Evolutionary conservation across 2,888 invertebrate genomes (phyloP).

Genomic region (Diaperis boleti): DNA sequence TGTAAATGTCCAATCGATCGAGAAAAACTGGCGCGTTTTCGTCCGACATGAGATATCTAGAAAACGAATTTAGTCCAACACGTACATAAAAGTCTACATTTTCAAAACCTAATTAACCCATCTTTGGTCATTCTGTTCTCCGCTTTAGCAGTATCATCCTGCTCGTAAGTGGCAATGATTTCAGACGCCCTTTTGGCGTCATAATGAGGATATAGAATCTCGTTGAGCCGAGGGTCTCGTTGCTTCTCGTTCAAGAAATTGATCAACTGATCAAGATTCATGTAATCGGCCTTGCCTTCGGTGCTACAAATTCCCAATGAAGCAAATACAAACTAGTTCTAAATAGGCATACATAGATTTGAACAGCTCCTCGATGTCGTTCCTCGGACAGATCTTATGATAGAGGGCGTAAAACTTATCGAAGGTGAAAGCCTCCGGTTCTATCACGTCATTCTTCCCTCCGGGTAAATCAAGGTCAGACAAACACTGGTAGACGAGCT

Average conservation of each 20-base stretch:
- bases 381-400: conserved; percentile 98
- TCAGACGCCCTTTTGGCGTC: conserved; percentile 93
- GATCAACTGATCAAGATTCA: conserved; percentile 88
- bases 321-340: not conserved
- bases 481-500: conserved; percentile 96
- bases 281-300: conserved; percentile 89
- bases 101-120: conserved; percentile 84
- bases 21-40: conserved; percentile 99
- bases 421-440: conserved; percentile 94
- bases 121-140: conserved; percentile 89
- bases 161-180: conserved; percentile 94
- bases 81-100: not conserved
- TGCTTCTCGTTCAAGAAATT: conserved; percentile 97
- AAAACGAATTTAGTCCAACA: not conserved
- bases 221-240: conserved; percentile 97
- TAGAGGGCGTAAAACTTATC: conserved; percentile 99
- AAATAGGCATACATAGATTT: conserved; percentile 81
- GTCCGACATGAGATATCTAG: conserved; percentile 95
- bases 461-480: conserved; percentile 93
- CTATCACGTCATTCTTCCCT: conserved; percentile 96
- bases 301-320: conserved; percentile 72
- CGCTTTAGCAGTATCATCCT: conserved; percentile 79
- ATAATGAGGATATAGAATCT: conserved; percentile 97
- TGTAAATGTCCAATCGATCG: conserved; percentile 96
- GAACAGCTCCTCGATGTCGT: conserved; percentile 98